Evolutionary conservation across 2,888 invertebrate species (phyloP), one percentile per base, ranked within the genome.

Genomic region (Scaptomyza polygonia): DNA sequence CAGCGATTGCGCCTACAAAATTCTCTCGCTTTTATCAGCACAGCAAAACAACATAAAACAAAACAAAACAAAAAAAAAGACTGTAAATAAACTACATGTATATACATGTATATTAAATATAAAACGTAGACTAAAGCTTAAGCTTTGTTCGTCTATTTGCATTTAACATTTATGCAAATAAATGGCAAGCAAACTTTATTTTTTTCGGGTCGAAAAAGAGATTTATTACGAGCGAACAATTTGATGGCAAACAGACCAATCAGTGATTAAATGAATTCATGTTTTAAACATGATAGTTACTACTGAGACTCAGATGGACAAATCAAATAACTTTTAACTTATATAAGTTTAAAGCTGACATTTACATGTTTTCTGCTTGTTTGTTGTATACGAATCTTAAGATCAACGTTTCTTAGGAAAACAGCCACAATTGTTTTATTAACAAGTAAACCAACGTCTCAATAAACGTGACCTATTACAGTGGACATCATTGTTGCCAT

Each of bases 101-200:
- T 65, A 40, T 1, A 21, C 44, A 65, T 39, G 53, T 43, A 30
- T 44, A 36, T 49, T 61, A 42, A 49, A 53, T 43, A 57, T 27
- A 54, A 42, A 27, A 30, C 21, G 25, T 53, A 43, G 43, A 54
- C 63, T 43, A 55, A 63, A 56, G 29, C 48, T 49, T 67, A 47
- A 55, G 45, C 34, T 61, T 43, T 29, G 14, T 42, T 55, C 1
- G 59, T 40, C 57, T 79, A 77, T 77, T 77, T 77, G 71, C 76
- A 78, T 77, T 67, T 42, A 52, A 63, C 61, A 75, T 53, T 47
- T 75, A 79, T 77, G 75, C 78, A 77, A 75, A 75, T 75, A 65
- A 42, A 43, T 54, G 51, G 29, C 39, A 67, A 61, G 40, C 44
- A 55, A 72, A 77, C 45, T 36, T 49, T 53, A 42, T 53, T 71